Evolutionary conservation across 2,888 invertebrate genomes (phyloP).

Genomic region (Stegophylla sp.): DNA sequence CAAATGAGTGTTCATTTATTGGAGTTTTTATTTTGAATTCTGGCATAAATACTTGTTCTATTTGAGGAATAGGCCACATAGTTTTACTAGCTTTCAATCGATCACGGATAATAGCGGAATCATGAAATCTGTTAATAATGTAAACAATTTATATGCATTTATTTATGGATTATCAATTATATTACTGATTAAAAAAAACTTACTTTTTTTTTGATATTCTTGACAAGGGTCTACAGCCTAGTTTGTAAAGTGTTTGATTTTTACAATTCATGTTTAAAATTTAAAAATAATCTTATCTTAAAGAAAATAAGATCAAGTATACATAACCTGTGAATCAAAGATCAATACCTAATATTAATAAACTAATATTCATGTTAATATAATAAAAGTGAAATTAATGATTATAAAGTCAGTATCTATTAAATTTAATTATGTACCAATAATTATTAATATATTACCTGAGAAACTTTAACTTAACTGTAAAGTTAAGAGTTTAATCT

Average conservation of each 20-base stretch:
- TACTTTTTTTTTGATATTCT: constrained; percentile 64
- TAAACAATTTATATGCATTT: background rate
- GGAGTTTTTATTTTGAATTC: constrained; percentile 80
- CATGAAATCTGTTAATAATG: constrained; percentile 70
- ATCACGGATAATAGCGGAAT: constrained; percentile 71
- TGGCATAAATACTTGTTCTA: constrained; percentile 85
- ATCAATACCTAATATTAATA: background rate
- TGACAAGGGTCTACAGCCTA: constrained; percentile 72
- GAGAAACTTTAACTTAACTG: background rate
- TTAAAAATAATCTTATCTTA: background rate
- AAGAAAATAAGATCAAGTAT: background rate
- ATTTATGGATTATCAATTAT: background rate
- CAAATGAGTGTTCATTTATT: constrained; percentile 69
- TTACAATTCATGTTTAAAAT: constrained; percentile 24
- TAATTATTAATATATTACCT: no score
- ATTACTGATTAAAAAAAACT: constrained; percentile 24
- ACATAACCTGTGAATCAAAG: background rate
- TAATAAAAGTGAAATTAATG: background rate
- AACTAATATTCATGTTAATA: background rate
- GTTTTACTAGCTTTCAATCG: constrained; percentile 72
- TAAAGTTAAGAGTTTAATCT: background rate
- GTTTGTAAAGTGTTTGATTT: constrained; percentile 66
- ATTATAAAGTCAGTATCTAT: no score
- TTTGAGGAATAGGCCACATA: constrained; percentile 81
- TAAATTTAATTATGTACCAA: no score